Evolutionary conservation across 1,140 invertebrate species (phyloP).

Genomic region (Trichomalopsis sarcophagae): DNA sequence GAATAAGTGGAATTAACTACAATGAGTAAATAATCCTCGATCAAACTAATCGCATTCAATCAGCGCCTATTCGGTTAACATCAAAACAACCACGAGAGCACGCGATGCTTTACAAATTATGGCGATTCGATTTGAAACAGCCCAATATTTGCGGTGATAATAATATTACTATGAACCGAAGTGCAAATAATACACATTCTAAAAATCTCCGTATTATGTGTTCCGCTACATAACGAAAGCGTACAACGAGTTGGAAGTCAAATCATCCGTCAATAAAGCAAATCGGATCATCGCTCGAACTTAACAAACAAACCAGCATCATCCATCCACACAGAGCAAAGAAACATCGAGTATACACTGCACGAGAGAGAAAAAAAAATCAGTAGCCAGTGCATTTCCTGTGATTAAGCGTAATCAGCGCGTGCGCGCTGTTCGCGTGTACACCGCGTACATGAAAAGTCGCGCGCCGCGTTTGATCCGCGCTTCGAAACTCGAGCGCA

Average conservation of each 20-base stretch:
- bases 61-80: neutral
- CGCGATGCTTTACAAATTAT: neutral
- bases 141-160: too few relatives aligned
- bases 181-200: too few relatives aligned
- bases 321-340: neutral
- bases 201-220: too few relatives aligned
- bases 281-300: neutral
- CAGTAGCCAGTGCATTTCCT: slow-evolving; percentile 21
- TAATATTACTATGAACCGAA: too few relatives aligned
- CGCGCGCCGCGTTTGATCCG: slow-evolving; percentile 22
- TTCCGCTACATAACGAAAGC: too few relatives aligned
- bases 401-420: slow-evolving; percentile 29
- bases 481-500: neutral
- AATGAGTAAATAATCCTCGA: neutral
- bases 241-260: too few relatives aligned
- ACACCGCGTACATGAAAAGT: slow-evolving; percentile 23
- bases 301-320: neutral
- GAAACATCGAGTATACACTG: neutral
- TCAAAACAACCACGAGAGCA: neutral
- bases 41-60: neutral
- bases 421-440: neutral
- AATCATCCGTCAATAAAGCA: too few relatives aligned
- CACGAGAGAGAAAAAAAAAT: neutral
- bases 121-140: neutral
- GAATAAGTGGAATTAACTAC: neutral